These are phyloP conservation scores for Camelus dromedarius DNA, from an alignment of 2,113 vertebrate species.

Conservation along the genomic window DNA sequence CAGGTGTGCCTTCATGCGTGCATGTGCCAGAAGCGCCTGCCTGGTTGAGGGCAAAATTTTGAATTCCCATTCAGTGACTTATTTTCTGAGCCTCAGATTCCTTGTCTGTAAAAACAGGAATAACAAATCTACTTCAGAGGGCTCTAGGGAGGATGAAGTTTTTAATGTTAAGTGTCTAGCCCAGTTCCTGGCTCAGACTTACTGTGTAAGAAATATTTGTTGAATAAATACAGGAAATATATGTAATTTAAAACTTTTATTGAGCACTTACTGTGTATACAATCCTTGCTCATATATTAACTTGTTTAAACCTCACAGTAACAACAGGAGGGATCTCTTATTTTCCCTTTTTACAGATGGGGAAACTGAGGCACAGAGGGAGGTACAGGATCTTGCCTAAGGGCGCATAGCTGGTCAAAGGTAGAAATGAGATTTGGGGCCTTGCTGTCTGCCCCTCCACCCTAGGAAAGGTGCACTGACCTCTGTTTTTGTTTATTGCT, in stretches of 20 bases:
- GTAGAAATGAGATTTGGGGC: too few species aligned
- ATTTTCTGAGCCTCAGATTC: neutral
- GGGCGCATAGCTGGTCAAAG: neutral
- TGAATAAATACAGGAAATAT: neutral
- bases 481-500: neutral
- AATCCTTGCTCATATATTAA: neutral
- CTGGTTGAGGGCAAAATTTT: neutral
- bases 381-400: neutral
- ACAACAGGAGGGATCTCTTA: neutral
- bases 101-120: neutral
- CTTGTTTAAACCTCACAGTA: neutral
- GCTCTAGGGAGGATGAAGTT: neutral
- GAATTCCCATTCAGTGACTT: neutral
- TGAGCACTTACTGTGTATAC: neutral
- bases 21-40: fast-evolving
- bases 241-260: neutral
- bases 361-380: neutral
- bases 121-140: neutral
- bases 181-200: neutral
- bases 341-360: neutral
- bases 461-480: neutral
- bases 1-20: fast-evolving
- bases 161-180: neutral
- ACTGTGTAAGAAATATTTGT: neutral
- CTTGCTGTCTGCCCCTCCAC: neutral